These are phyloP conservation scores for Hemiscyllium ocellatum DNA, from an alignment of 2,113 vertebrate genomes.

Conservation along the genomic window DNA sequence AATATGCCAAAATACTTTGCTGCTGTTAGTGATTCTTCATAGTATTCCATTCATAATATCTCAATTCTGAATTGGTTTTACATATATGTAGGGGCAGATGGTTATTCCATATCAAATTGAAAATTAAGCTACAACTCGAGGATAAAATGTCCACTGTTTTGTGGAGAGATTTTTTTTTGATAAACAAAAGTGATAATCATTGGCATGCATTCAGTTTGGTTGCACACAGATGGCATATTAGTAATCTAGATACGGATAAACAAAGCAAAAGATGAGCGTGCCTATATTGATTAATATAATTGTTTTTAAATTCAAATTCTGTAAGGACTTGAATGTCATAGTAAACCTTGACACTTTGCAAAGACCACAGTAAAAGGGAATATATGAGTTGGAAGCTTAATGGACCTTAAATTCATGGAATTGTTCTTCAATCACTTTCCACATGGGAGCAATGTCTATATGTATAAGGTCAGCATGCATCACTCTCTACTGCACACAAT, in stretches of 20 bases:
- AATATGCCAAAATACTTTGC: neutral
- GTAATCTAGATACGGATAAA: slow-evolving; percentile 30
- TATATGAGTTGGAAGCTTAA: slow-evolving; percentile 10
- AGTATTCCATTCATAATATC: neutral
- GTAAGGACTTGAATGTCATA: neutral
- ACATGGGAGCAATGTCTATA: slow-evolving; percentile 21
- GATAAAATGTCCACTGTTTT: neutral
- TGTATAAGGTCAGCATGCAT: slow-evolving; percentile 40
- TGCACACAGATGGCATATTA: slow-evolving; percentile 11
- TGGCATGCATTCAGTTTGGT: slow-evolving; percentile 9
- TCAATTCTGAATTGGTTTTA: slow-evolving; percentile 19
- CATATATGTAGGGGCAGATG: neutral
- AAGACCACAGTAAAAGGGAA: neutral
- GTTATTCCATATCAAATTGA: slow-evolving; percentile 27
- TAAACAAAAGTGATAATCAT: neutral
- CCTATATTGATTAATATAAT: slow-evolving; percentile 23
- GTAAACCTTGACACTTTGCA: neutral
- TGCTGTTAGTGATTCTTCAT: neutral
- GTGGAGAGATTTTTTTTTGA: neutral
- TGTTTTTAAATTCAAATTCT: neutral
- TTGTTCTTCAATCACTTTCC: slow-evolving; percentile 16
- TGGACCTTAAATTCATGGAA: neutral
- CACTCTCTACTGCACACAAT: slow-evolving; percentile 39
- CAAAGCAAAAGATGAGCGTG: neutral
- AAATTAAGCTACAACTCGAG: neutral